phyloP scores from a whole-genome alignment of 2,113 vertebrate genomes.

The Cochlearius cochlearius region DNA sequence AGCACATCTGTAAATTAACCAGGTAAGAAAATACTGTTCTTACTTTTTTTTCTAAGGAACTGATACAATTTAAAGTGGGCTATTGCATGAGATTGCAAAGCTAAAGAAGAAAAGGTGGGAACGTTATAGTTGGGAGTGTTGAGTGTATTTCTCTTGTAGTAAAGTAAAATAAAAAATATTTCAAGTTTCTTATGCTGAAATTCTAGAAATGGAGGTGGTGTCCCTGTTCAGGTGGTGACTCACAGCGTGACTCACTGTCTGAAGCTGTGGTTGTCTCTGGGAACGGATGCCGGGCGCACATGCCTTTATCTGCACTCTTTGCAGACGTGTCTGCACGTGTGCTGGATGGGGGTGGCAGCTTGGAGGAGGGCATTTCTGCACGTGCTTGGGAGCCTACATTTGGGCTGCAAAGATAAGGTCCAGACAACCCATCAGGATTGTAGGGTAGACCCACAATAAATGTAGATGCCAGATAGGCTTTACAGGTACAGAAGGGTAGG shows the following conservation, averaged over 20 bases:
- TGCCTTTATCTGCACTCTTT: not conserved
- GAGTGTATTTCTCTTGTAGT: not conserved
- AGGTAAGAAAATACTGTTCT: not conserved
- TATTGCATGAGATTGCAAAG: not conserved
- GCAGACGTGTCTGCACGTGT: not conserved
- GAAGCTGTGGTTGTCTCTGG: not conserved
- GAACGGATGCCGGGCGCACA: not conserved
- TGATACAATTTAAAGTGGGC: not conserved
- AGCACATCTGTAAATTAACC: not conserved
- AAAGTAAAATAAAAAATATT: not conserved
- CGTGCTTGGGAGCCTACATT: not conserved
- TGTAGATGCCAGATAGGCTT: not conserved
- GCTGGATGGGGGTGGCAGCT: not conserved
- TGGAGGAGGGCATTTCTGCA: not conserved
- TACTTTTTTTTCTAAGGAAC: not conserved
- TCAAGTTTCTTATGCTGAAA: not conserved
- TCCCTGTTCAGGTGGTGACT: not conserved
- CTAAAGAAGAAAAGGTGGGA: not conserved
- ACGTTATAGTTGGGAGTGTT: not conserved
- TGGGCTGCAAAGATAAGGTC: not conserved
- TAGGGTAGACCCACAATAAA: not conserved
- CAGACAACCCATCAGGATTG: not conserved
- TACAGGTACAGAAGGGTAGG: not conserved
- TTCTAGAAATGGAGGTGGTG: not conserved
- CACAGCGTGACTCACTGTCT: not conserved